These are phyloP conservation scores for Cosmopolites sordidus DNA, from an alignment of 2,888 invertebrate genomes.

Conservation along the genomic window DNA sequence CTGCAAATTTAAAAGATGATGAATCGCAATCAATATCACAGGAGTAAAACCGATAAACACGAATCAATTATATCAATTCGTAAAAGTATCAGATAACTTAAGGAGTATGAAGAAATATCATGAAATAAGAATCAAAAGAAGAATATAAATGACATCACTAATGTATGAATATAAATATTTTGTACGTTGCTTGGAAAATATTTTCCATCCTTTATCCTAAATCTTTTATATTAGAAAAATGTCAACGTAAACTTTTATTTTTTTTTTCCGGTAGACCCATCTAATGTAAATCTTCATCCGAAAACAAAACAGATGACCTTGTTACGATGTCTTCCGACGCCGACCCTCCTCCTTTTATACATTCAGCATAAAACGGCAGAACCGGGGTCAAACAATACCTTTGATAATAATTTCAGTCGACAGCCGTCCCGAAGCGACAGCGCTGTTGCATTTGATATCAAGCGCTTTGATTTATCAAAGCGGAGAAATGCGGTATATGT, in stretches of 20 bases:
- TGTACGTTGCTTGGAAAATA: too few relatives aligned
- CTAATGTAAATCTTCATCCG: neutral
- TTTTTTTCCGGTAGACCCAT: neutral
- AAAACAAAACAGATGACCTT: slow-evolving; percentile 1
- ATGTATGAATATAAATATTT: too few relatives aligned
- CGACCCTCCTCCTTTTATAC: slow-evolving; percentile 1
- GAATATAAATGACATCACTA: too few relatives aligned
- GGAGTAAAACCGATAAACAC: too few relatives aligned
- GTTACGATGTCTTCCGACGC: neutral
- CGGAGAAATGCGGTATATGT: neutral
- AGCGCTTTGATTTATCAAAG: neutral
- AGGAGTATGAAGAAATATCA: too few relatives aligned
- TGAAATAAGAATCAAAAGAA: too few relatives aligned
- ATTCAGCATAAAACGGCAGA: slow-evolving; percentile 1
- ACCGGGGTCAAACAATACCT: slow-evolving; percentile 1
- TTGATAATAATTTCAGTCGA: slow-evolving; percentile 2
- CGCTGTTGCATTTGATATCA: slow-evolving; percentile 1
- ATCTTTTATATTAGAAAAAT: too few relatives aligned
- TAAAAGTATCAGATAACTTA: too few relatives aligned
- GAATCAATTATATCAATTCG: too few relatives aligned
- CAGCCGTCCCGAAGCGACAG: neutral
- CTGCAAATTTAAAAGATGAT: too few relatives aligned
- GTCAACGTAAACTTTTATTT: neutral
- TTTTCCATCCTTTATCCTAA: too few relatives aligned
- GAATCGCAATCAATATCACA: too few relatives aligned